Evolutionary conservation across 1,140 invertebrate species (phyloP), one percentile per base, ranked within the genome.

Genomic region (Drosophila insularis): DNA sequence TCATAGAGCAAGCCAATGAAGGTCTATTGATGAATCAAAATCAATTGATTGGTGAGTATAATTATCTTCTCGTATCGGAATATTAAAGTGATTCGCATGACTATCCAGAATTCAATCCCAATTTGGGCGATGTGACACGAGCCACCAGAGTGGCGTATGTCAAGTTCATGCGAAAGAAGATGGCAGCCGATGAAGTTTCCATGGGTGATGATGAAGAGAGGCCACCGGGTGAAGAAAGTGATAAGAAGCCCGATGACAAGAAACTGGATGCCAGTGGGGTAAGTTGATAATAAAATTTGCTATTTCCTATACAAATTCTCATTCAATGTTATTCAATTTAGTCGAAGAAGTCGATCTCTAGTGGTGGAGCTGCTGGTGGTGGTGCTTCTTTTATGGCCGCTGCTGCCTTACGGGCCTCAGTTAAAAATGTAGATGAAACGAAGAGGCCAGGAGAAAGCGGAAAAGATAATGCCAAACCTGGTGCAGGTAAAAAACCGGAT

Each of bases 71-170:
- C 4, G 11, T 0, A 31, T 11, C 1, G 14, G 17, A 46, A n/a
- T 27, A 27, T n/a, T 4, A n/a, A 8, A 13, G 6, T 13, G n/a
- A 39, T 17, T 13, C 3, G 4, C 0, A 37, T 35, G 0, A 0
- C 2, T 10, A 23, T 8, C n/a, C 77, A 95, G 95, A 96, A 86
- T 97, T 95, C 87, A 97, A 97, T 93, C 96, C 96, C 0, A 96
- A 95, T 84, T 91, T 97, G 39, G 94, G 94, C 5, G 94, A 94
- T 6, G 94, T 97, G 0, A 94, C 96, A 1, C 95, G 95, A 3
- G 94, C 94, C 0, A 96, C 96, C 1, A 93, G 96, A 78, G 94
- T 97, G 14, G 96, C 96, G 2, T 97, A 97, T 77, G 96, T 96
- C 31, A 97, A 97, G 91, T 97, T 97, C 84, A 97, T 97, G 94